Conservation (phyloP, 2,113 vertebrate genomes). For the Rhynchomys soricoides region DNA sequence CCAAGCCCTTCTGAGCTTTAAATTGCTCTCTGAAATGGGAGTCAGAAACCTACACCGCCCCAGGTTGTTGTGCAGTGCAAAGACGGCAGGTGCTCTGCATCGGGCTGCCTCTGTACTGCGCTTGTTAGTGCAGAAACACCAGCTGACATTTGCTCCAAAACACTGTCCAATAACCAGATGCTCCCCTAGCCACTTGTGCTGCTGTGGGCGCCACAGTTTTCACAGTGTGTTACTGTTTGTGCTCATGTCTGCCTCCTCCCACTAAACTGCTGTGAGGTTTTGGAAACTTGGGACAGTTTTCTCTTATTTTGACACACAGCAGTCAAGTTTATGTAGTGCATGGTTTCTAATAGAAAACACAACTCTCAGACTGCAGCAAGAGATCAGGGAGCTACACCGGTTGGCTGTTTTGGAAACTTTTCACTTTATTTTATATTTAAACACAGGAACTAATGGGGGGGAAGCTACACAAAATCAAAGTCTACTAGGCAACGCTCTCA, state of each 20-base stretch:
- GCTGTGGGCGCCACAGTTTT: background rate
- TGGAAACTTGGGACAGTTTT: background rate
- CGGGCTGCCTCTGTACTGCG: constrained; percentile 1
- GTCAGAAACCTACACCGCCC: background rate
- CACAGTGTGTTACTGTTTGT: background rate
- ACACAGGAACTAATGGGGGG: background rate
- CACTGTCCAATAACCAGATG: background rate
- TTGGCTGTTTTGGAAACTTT: background rate
- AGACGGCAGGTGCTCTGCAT: constrained; percentile 17
- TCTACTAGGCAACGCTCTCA: constrained; percentile 5
- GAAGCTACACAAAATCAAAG: constrained; percentile 4
- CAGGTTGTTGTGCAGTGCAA: background rate
- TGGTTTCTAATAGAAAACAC: constrained; percentile 39
- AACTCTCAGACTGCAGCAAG: background rate
- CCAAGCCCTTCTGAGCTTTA: constrained; percentile 37
- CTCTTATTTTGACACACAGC: constrained; percentile 13
- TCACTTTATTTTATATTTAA: background rate
- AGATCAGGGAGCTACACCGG: background rate
- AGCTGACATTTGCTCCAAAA: constrained; percentile 63
- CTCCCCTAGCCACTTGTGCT: background rate
- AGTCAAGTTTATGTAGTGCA: background rate
- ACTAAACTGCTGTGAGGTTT: background rate
- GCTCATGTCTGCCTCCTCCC: constrained; percentile 20
- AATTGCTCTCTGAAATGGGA: constrained; percentile 34
- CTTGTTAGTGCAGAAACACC: constrained; percentile 55